Evolutionary conservation across 2,797 vertebrate species (phyloP).

Genomic region (Falco novaeseelandiae): DNA sequence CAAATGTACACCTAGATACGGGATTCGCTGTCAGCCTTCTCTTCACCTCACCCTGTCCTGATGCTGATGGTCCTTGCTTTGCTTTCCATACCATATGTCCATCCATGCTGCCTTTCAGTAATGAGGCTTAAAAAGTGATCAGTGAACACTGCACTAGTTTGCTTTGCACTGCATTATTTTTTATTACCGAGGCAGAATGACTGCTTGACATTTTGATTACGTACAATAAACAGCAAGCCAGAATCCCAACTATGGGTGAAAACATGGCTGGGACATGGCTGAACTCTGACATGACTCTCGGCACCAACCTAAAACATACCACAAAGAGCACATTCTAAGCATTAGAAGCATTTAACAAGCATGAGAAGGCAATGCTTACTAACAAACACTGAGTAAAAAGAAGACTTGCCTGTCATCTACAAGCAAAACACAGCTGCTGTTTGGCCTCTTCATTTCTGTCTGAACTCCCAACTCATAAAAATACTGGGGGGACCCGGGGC

Average conservation of each 20-base stretch:
- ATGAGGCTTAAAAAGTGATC: neutral
- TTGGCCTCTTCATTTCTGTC: neutral
- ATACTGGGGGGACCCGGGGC: neutral
- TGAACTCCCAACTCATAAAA: neutral
- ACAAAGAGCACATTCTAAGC: neutral
- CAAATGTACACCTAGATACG: fast-evolving
- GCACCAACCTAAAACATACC: neutral
- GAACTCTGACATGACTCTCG: neutral
- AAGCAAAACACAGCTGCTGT: neutral
- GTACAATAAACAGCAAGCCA: neutral
- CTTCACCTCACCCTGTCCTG: neutral
- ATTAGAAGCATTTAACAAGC: neutral
- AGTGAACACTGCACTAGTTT: no score
- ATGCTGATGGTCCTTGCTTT: neutral
- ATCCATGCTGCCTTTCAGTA: neutral
- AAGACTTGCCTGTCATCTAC: neutral
- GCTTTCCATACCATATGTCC: neutral
- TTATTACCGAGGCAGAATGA: neutral
- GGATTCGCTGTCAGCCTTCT: neutral
- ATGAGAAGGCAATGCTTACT: neutral
- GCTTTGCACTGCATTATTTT: neutral
- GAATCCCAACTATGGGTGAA: neutral
- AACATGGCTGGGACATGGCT: neutral
- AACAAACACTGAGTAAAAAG: neutral
- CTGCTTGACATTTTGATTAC: neutral